phyloP scores from a whole-genome alignment of 2,113 vertebrate genomes.

The Eretmochelys imbricata region DNA sequence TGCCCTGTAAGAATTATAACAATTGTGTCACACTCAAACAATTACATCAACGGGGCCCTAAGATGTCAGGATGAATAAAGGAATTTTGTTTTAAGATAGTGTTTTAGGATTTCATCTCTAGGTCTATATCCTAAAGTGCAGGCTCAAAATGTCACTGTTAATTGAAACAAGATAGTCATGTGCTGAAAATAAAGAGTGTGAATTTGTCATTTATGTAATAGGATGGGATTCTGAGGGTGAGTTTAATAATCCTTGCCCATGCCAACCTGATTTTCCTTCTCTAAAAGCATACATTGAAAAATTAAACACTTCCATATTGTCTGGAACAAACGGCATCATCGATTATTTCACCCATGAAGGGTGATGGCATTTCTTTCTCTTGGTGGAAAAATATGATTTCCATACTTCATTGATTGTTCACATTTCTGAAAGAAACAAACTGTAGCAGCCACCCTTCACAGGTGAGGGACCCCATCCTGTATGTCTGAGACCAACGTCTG shows the following conservation, averaged over 20 bases:
- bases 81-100: not conserved
- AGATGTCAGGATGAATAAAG: not conserved
- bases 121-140: not conserved
- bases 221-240: not conserved
- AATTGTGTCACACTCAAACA: not conserved
- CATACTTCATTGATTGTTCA: conserved; percentile 10
- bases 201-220: not conserved
- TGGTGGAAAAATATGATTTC: conserved; percentile 27
- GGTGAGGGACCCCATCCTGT: not conserved
- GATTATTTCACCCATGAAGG: conserved; percentile 5
- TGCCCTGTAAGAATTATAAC: not conserved
- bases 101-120: not conserved
- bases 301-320: conserved; percentile 4
- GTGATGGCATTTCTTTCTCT: not conserved
- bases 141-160: not conserved
- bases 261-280: not conserved
- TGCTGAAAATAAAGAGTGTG: not conserved
- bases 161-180: not conserved
- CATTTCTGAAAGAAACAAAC: not conserved
- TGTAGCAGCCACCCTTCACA: not conserved
- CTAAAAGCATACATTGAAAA: conserved; percentile 30
- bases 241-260: not conserved
- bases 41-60: not conserved
- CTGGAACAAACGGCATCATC: not conserved
- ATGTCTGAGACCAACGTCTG: not conserved